Evolutionary conservation across 2,888 invertebrate species (phyloP), one percentile per base, ranked within the genome.

Genomic region (Isotomurus palustris): DNA sequence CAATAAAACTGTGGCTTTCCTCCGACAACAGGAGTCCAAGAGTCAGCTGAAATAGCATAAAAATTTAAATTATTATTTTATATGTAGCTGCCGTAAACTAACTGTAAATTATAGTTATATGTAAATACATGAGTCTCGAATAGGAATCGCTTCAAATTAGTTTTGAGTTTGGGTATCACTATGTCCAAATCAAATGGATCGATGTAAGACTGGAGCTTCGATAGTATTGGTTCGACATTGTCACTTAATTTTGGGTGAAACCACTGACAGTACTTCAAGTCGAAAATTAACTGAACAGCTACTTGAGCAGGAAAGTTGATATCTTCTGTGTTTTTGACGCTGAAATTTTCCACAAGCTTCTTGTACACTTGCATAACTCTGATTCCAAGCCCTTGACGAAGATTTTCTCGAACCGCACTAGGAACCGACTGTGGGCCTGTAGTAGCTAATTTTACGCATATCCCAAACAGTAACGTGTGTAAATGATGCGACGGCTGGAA

Each of bases 171-270:
- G 3, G 68, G 64, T 48, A 54, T 56, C 10, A 68, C 64, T 56
- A 70, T 70, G 21, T 70, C 66, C 62, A 67, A 56, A 50, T 70
- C 69, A 57, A 70, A 70, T 0, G 69, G 69, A 47, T 70, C 69
- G 38, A 70, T 62, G 0, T 56, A 25, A 22, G 24, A 36, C 44
- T 68, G 57, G 8, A 70, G 49, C 27, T 61, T 56, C 12, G 51
- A 38, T 1, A 60, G 32, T 0, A 66, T 32, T 2, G 64, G 59
- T n/a, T 69, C 67, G 10, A 35, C 56, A 5, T 29, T 19, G 24
- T 58, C 60, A 29, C 56, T 51, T 5, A 69, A 45, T 32, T 62
- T 66, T 19, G 66, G 56, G 35, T 69, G 67, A 47, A 69, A 63
- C 69, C 69, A 67, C 21, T 67, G 66, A 12, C 67, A 58, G 44